Evolutionary conservation across 2,797 vertebrate genomes (phyloP), one percentile per base, ranked within the genome.

Genomic region (Sebastes melanostomus): DNA sequence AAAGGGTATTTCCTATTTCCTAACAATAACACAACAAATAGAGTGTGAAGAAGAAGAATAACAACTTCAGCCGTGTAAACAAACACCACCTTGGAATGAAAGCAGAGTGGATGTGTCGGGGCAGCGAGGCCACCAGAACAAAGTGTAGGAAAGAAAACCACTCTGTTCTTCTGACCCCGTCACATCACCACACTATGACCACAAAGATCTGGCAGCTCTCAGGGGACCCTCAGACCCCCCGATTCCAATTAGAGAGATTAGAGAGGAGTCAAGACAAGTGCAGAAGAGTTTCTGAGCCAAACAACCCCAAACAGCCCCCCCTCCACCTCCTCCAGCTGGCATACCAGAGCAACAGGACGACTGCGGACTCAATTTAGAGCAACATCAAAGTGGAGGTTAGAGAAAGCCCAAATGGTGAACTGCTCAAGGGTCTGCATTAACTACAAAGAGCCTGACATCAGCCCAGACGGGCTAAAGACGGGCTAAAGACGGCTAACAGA

Each of bases 211-310:
- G 92, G 84, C 92, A 92, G 87, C 87, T 90, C 84, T 80, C 69
- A 10, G 72, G 76, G 78, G 84, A 62, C 72, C 88, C 83, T 75
- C 75, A n/a, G 65, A 78, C 80, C 84, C 83, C 72, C 85, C 50
- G 6, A 82, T 83, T 84, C 90, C 91, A 93, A 94, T 93, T 94
- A 94, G 83, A 91, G 88, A 93, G 87, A 92, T 94, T 93, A 92
- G 87, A 90, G 82, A 89, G 88, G 83, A 90, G 83, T 92, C 88
- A 87, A 90, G 87, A 86, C 80, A 81, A 92, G 89, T 87, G 84
- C 82, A 82, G 75, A 61, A 29, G 80, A 89, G 84, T 78, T 80
- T 78, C 81, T 80, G 61, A 75, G 73, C 79, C 85, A 85, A 89
- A 82, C 65, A 71, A 77, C 73, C 78, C 79, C 69, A 14, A 88